Conservation (phyloP, 1,140 invertebrate genomes). For the Listronotus oregonensis region DNA sequence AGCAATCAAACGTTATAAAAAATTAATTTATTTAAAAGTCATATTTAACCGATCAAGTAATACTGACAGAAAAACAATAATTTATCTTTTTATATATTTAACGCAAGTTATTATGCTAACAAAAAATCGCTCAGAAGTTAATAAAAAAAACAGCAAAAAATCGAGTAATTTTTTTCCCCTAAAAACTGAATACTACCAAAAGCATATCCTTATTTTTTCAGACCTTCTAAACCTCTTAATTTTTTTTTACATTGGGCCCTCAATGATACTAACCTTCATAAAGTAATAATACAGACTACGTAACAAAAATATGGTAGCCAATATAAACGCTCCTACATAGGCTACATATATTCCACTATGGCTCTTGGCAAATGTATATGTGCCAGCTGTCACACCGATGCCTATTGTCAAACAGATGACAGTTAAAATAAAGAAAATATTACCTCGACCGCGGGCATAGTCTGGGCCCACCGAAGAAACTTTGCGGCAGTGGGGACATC, state of each 20-base stretch:
- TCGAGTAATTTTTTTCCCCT: no score
- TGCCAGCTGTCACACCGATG: conserved; percentile 76
- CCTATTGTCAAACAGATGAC: conserved; percentile 74
- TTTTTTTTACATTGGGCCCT: conserved; percentile 73
- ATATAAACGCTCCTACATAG: conserved; percentile 80
- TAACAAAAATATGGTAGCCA: conserved; percentile 73
- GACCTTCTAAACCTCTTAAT: background rate
- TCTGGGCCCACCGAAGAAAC: conserved; percentile 89
- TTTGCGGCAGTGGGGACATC: conserved; percentile 94
- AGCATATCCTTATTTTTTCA: no score
- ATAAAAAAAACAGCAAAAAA: no score
- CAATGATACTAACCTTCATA: conserved; percentile 87
- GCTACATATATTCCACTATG: conserved; percentile 81
- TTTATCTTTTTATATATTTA: no score
- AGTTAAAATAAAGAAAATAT: conserved; percentile 78
- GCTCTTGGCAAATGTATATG: conserved; percentile 61
- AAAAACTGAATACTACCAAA: no score
- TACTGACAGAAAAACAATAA: no score
- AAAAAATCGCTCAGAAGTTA: no score
- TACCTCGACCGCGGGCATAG: conserved; percentile 78
- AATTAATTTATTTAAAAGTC: no score
- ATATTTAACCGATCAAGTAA: no score
- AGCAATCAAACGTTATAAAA: no score
- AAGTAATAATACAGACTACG: conserved; percentile 86
- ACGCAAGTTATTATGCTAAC: no score